Evolutionary conservation across 2,888 invertebrate species (phyloP), one percentile per base, ranked within the genome.

Genomic region (Colletes collaris): DNA sequence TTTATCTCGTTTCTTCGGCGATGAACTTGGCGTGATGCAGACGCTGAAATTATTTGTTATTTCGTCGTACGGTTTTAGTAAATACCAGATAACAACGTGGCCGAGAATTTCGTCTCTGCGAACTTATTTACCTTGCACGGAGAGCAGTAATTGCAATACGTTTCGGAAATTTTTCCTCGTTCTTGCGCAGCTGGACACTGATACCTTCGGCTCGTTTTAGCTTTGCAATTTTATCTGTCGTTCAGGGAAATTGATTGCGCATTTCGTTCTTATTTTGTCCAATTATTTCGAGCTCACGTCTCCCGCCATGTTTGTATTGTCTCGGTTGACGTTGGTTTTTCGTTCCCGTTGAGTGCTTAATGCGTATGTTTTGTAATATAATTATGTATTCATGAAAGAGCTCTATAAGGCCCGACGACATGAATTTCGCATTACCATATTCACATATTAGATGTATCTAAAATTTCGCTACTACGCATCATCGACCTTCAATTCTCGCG

Each of bases 361-460:
- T 68, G 71, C 70, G 52, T 67, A 58, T 58, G 62, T 62, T 66
- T 52, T 79, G 70, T 77, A 77, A 77, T 63, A 70, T 65, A 66
- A 70, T 79, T 79, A 70, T 77, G 65, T 77, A 79, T 79, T 77
- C 79, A 79, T 63, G 78, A 63, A 70, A 62, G 56, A 40, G 11
- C 63, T 62, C 16, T 62, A 52, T 66, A 53, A 56, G 66, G 46
- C 27, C 7, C 56, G 70, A 13, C 64, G 56, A 79, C 78, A 77
- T 71, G 71, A 79, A 77, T 77, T 70, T 79, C 63, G 52, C 79
- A 79, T 79, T 79, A 79, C 56, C 66, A 71, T 66, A 66, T 62
- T 65, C 60, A 53, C 56, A 35, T 56, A 65, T 76, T 79, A 65
- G 60, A 76, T 35, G 27, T 66, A 58, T 62, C 66, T 60, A 77